These are phyloP conservation scores for Sebastes vulpes DNA, from an alignment of 2,797 vertebrate genomes.

Conservation along the genomic window DNA sequence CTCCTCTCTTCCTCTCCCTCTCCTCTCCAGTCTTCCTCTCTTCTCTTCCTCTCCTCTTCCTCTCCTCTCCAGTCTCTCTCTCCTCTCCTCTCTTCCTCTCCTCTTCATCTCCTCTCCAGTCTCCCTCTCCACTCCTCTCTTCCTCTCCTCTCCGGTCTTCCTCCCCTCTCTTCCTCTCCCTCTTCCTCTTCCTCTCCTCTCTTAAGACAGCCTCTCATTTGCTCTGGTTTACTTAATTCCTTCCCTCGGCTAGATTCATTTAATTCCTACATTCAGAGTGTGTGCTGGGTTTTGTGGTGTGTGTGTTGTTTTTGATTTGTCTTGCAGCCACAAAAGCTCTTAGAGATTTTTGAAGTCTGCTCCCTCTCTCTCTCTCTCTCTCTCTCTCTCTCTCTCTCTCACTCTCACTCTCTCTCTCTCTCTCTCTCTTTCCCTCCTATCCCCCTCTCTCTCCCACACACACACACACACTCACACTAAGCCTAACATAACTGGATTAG, in stretches of 20 bases:
- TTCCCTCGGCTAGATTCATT: slow-evolving; percentile 42
- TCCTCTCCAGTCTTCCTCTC: too few relatives aligned
- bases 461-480: slow-evolving; percentile 21
- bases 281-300: slow-evolving; percentile 39
- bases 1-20: too few relatives aligned
- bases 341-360: slow-evolving; percentile 59
- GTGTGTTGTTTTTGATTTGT: slow-evolving; percentile 66
- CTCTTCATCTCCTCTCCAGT: neutral
- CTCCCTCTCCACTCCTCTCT: neutral
- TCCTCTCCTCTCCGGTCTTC: neutral
- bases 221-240: slow-evolving; percentile 47
- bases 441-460: neutral
- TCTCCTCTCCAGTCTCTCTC: neutral
- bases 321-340: slow-evolving; percentile 73
- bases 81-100: neutral
- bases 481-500: slow-evolving; percentile 75
- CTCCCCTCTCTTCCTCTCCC: neutral
- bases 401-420: neutral
- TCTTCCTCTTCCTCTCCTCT: neutral
- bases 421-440: too few relatives aligned
- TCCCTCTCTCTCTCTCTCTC: neutral
- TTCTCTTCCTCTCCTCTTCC: neutral
- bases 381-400: neutral
- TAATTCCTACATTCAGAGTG: slow-evolving; percentile 48
- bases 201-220: slow-evolving; percentile 26